Conservation (phyloP, 2,888 invertebrate species). For the Platycheirus albimanus region DNA sequence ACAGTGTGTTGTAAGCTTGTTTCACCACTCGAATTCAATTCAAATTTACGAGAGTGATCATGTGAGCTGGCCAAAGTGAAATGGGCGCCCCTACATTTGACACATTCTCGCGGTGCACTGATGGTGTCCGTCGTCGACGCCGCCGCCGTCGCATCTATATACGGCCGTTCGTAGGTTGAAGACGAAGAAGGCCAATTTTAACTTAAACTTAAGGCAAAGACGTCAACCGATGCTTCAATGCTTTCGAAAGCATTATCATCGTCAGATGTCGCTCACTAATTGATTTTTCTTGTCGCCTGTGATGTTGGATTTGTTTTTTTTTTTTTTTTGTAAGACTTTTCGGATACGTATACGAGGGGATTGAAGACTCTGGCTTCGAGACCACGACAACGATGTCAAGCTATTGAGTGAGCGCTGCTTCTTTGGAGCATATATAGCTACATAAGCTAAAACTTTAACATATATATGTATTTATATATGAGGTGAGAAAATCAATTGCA, state of each 20-base stretch:
- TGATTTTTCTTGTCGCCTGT: conserved; percentile 83
- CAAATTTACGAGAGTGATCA: conserved; percentile 74
- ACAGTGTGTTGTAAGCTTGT: conserved; percentile 66
- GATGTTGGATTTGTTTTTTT: conserved; percentile 73
- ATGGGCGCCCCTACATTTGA: conserved; percentile 73
- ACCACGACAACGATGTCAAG: conserved; percentile 55
- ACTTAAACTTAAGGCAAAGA: conserved; percentile 48
- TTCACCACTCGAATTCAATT: conserved; percentile 71
- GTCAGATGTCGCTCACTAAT: conserved; percentile 83
- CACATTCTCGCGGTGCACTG: conserved; percentile 63
- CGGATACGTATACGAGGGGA: conserved; percentile 33
- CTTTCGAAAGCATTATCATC: conserved; percentile 80
- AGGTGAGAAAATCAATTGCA: conserved; percentile 61
- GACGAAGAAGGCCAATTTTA: conserved; percentile 34
- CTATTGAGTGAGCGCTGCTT: conserved; percentile 28
- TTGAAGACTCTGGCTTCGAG: conserved; percentile 27
- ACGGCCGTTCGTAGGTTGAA: neutral
- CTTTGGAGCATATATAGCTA: too few relatives aligned
- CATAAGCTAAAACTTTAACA: conserved; percentile 21
- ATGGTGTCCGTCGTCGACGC: conserved; percentile 63
- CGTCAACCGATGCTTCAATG: conserved; percentile 73
- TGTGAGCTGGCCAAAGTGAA: conserved; percentile 73
- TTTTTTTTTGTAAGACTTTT: neutral
- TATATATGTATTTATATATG: conserved; percentile 12
- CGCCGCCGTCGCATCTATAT: too few relatives aligned